Evolutionary conservation across 2,888 invertebrate genomes (phyloP), one percentile per base, ranked within the genome.

Genomic region (Malacosoma neustria): DNA sequence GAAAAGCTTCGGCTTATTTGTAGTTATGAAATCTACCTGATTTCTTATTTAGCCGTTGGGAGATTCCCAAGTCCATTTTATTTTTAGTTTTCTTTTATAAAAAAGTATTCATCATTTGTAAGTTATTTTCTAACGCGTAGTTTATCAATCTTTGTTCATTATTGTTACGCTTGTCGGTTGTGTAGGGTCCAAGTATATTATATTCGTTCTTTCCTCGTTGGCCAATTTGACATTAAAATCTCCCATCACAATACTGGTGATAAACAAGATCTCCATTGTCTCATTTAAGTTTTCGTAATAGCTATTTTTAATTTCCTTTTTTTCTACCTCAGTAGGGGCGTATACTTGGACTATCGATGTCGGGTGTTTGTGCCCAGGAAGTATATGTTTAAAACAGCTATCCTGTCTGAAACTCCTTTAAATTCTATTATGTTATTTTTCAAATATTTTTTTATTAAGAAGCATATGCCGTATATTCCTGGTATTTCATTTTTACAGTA

Each of bases 1-100:
- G 22, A 41, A 44, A 7, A 36, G 9, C n/a, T 12, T 44, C 1
- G 37, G 33, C 38, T 42, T 39, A 33, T 45, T 37, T n/a, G 33
- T 33, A 1, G 11, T 14, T 35, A 47, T 45, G 12, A 35, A 49
- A 30, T 51, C 48, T 37, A 48, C 48, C 13, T 49, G 43, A 30
- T 48, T 49, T 42, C 34, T 43, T 37, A 37, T 32, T 32, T 12
- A 6, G 0, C 49, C 47, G 14, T 51, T 41, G 3, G 49, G 48
- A 7, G 46, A 49, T 15, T 29, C 29, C 46, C 48, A 48, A n/a
- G 48, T 49, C 43, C 43, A 47, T n/a, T n/a, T n/a, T 41, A 43
- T 50, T 22, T 36, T 37, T n/a, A 11, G 34, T 11, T 38, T 44
- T 34, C 37, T 45, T 14, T 42, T 42, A 14, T 38, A 48, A 11